Conservation (phyloP, 2,888 invertebrate species). For the Agrochola litura region DNA sequence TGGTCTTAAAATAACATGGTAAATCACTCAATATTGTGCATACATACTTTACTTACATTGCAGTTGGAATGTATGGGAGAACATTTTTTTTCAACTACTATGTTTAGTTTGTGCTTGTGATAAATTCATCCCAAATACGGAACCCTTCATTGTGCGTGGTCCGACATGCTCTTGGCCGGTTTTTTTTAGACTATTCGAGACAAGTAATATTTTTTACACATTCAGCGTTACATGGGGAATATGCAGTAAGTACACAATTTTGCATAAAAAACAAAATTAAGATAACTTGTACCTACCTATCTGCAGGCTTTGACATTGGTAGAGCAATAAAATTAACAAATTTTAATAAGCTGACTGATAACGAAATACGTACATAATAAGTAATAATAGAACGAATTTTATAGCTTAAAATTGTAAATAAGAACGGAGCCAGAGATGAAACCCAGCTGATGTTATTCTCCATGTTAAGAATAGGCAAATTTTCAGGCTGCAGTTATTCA, state of each 20-base stretch:
- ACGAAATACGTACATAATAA: background rate
- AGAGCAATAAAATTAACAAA: slow-evolving; percentile 17
- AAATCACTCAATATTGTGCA: no score
- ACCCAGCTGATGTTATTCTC: background rate
- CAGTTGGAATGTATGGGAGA: no score
- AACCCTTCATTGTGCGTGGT: no score
- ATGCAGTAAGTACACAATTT: background rate
- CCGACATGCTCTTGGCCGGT: no score
- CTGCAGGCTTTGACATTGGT: background rate
- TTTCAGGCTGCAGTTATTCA: background rate
- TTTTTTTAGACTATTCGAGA: no score
- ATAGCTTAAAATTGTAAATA: background rate
- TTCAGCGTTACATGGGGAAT: background rate
- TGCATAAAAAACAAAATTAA: background rate
- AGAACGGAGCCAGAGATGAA: background rate
- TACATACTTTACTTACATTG: no score
- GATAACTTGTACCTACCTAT: slow-evolving; percentile 9
- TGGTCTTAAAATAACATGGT: no score
- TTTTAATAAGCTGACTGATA: slow-evolving; percentile 15
- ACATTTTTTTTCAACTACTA: no score
- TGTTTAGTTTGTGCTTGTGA: no score
- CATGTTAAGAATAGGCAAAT: background rate
- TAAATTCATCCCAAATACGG: no score
- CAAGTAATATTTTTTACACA: no score
- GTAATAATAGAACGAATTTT: background rate